These are phyloP conservation scores for Megalops atlanticus DNA, from an alignment of 2,113 vertebrate genomes.

Conservation along the genomic window DNA sequence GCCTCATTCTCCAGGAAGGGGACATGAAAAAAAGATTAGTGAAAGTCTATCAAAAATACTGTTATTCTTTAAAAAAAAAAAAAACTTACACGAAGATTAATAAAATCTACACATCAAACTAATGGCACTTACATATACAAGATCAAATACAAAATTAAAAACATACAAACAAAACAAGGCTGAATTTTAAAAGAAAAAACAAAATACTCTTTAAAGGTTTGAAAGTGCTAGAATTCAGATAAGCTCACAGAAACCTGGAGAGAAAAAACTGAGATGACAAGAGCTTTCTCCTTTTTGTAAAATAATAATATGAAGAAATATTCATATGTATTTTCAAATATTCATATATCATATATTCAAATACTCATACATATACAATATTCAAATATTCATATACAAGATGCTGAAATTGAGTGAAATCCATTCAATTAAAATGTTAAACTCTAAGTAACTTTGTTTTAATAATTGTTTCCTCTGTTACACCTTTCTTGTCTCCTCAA, in stretches of 20 bases:
- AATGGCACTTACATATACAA: slow-evolving; percentile 77
- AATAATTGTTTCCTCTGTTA: background rate
- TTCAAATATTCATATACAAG: too few relatives aligned
- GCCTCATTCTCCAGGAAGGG: slow-evolving; percentile 3
- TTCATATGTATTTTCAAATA: background rate
- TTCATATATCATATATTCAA: too few relatives aligned
- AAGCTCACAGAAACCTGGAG: slow-evolving; percentile 79
- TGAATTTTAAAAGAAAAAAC: slow-evolving; percentile 69
- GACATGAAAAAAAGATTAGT: slow-evolving; percentile 63
- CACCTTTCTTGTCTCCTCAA: background rate
- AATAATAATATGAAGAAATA: slow-evolving; percentile 32
- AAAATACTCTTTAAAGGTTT: slow-evolving; percentile 73
- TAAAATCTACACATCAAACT: slow-evolving; percentile 74
- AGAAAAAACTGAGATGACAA: slow-evolving; percentile 74
- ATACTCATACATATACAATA: too few relatives aligned
- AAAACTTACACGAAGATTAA: slow-evolving; percentile 60
- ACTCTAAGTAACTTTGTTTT: slow-evolving; percentile 16
- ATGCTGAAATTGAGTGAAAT: slow-evolving; percentile 37
- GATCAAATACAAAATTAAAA: slow-evolving; percentile 75
- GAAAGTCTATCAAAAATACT: slow-evolving; percentile 77
- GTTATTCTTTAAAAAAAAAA: slow-evolving; percentile 73
- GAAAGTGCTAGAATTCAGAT: slow-evolving; percentile 84
- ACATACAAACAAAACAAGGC: slow-evolving; percentile 67
- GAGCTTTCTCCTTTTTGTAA: slow-evolving; percentile 46
- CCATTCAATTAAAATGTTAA: slow-evolving; percentile 13